Percentiles rank a stretch among this genome's conserved stretches.
These are phyloP conservation scores for Saguinus midas DNA, from an alignment of 2,113 vertebrate species.

Conservation along the genomic window DNA sequence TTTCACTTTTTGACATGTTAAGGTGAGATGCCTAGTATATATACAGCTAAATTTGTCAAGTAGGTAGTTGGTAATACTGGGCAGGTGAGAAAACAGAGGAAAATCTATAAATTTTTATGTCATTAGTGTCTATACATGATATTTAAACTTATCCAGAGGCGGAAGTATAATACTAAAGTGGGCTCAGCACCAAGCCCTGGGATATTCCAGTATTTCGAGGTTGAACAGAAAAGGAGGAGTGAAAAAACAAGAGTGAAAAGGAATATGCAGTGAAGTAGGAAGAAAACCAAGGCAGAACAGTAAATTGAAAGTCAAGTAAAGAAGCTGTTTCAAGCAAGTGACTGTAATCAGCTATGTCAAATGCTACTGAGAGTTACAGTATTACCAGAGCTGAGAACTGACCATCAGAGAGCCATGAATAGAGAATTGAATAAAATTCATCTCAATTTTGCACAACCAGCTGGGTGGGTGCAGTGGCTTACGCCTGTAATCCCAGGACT, in stretches of 20 bases:
- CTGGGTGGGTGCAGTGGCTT: too few relatives aligned
- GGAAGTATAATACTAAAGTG: background rate
- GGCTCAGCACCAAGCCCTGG: background rate
- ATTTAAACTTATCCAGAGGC: background rate
- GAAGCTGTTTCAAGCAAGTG: background rate
- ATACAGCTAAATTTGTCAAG: background rate
- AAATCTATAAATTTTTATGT: background rate
- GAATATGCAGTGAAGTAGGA: background rate
- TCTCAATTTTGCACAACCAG: background rate
- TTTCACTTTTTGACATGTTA: background rate
- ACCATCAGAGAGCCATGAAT: background rate
- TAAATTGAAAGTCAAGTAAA: background rate
- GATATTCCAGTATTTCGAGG: background rate
- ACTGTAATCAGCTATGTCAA: background rate
- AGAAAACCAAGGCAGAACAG: background rate
- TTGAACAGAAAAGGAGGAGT: background rate
- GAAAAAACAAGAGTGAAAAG: background rate
- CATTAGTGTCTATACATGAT: background rate
- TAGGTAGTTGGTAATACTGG: background rate
- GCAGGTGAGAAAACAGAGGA: background rate
- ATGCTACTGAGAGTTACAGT: background rate
- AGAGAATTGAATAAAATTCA: background rate
- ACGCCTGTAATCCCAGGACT: too few relatives aligned
- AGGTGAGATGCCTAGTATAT: background rate
- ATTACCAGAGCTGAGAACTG: background rate